These are phyloP conservation scores for Sturmia bella DNA, from an alignment of 2,888 invertebrate species.

Conservation along the genomic window DNA sequence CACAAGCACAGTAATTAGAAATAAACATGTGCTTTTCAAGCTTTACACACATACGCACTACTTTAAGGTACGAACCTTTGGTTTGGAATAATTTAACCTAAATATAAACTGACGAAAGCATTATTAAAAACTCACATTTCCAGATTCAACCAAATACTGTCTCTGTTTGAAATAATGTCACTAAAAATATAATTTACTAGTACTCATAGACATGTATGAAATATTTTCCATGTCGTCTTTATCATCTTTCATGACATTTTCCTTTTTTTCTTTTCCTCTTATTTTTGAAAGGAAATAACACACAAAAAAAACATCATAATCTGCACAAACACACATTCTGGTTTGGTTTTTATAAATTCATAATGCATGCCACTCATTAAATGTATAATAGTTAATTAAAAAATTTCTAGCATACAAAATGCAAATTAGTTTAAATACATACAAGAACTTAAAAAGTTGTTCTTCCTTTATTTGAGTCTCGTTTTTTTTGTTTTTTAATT, in stretches of 20 bases:
- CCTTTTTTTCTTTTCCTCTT: background rate
- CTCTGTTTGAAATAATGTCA: conserved; percentile 21
- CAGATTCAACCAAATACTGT: background rate
- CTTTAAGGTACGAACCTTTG: background rate
- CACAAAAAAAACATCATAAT: background rate
- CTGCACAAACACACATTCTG: background rate
- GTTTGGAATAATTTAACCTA: conserved; percentile 50
- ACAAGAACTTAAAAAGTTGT: conserved; percentile 18
- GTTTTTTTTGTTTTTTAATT: background rate
- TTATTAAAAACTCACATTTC: background rate
- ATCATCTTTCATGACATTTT: conserved; percentile 51
- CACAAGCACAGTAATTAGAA: too few relatives aligned
- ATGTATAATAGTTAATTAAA: conserved; percentile 68
- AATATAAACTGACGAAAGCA: background rate
- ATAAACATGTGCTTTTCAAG: too few relatives aligned
- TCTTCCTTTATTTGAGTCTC: conserved; percentile 5
- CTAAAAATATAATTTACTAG: background rate
- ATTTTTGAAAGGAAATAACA: background rate
- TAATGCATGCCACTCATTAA: conserved; percentile 69
- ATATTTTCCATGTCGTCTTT: conserved; percentile 30
- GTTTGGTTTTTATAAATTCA: conserved; percentile 62
- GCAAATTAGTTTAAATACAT: conserved; percentile 59
- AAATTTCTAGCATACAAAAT: conserved; percentile 50
- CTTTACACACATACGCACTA: too few relatives aligned
- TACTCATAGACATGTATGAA: background rate